Percentiles rank a stretch among this genome's conserved stretches.
Evolutionary conservation across 2,888 invertebrate species (phyloP).

Genomic region (Tenthredo distinguenda): DNA sequence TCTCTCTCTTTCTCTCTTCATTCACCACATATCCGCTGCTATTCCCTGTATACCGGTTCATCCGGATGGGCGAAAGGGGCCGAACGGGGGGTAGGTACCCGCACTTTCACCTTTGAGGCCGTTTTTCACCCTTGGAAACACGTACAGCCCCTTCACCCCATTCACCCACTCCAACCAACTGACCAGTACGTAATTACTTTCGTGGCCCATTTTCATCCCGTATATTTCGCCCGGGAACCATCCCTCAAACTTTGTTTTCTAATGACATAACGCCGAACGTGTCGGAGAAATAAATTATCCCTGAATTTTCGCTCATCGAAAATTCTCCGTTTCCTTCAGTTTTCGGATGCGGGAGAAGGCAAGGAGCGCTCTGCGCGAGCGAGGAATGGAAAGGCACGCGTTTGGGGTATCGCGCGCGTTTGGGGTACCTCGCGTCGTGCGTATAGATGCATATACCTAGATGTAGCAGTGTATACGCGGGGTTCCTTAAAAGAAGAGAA

Average conservation of each 20-base stretch:
- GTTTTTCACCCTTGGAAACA: conserved; percentile 50
- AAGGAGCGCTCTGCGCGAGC: neutral
- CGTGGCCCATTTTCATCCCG: conserved; percentile 45
- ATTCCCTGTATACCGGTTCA: neutral
- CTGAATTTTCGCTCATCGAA: neutral
- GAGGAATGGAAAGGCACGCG: neutral
- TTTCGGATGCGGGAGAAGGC: neutral
- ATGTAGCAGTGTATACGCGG: neutral
- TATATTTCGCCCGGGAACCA: neutral
- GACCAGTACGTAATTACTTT: conserved; percentile 51
- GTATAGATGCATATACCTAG: neutral
- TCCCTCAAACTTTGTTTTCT: conserved; percentile 36
- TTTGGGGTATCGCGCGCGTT: neutral
- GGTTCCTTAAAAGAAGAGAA: conserved; percentile 65
- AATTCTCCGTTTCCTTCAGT: neutral
- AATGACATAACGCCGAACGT: conserved; percentile 10
- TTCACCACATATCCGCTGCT: conserved; percentile 38
- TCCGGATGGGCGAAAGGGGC: neutral
- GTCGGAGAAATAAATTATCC: neutral
- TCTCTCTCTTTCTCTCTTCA: conserved; percentile 36
- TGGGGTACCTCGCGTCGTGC: neutral
- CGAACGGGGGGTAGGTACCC: conserved; percentile 6
- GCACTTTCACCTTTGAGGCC: conserved; percentile 50
- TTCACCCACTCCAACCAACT: conserved; percentile 57
- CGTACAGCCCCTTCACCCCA: conserved; percentile 50